Percentiles rank a stretch among this genome's conserved stretches.
phyloP scores from a whole-genome alignment of 2,113 vertebrate genomes.

The Spermophilus dauricus region DNA sequence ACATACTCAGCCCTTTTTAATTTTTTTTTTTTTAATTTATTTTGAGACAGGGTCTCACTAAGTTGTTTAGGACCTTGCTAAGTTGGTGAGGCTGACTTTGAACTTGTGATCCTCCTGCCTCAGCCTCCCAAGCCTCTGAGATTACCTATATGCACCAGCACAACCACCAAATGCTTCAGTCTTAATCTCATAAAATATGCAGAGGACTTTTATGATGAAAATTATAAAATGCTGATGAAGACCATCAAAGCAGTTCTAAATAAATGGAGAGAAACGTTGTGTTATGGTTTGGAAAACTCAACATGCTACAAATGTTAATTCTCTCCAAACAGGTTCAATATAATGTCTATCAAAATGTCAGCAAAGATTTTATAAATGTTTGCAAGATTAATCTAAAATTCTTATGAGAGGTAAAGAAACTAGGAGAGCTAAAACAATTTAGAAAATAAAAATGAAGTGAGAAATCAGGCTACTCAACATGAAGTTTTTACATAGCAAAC shows the following conservation, averaged over 20 bases:
- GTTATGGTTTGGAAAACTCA: neutral
- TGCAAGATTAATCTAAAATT: neutral
- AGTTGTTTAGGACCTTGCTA: no score
- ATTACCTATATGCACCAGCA: no score
- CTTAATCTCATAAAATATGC: neutral
- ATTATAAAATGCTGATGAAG: neutral
- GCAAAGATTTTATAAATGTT: neutral
- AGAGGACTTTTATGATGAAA: neutral
- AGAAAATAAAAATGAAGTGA: neutral
- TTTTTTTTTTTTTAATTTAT: no score
- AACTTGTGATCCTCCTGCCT: no score
- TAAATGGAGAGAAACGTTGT: neutral
- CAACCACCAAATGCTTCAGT: neutral
- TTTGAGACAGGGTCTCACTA: no score
- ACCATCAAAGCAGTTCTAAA: neutral
- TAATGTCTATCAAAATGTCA: neutral
- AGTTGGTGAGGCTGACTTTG: no score
- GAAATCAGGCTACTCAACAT: neutral
- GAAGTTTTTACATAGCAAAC: neutral
- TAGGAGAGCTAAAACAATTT: neutral
- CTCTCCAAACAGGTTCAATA: neutral
- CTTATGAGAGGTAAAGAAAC: neutral
- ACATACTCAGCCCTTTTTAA: no score
- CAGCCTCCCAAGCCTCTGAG: no score
- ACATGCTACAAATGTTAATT: neutral